phyloP scores from a whole-genome alignment of 2,888 invertebrate genomes.

The Actias luna region DNA sequence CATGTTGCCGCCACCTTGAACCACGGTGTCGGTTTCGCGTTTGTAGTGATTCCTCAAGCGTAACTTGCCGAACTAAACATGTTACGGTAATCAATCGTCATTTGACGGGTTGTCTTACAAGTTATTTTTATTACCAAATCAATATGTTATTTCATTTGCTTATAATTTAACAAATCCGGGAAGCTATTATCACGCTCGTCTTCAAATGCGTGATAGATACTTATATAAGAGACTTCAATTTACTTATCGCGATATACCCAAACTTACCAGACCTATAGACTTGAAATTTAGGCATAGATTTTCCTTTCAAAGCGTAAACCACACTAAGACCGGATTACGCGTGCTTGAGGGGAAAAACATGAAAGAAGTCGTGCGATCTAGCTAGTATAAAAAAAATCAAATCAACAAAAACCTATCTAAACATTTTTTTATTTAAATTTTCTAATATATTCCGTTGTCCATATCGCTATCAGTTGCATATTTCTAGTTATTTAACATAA shows the following conservation, averaged over 20 bases:
- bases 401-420: no score
- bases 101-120: constrained; percentile 61
- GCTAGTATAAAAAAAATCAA: no score
- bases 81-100: constrained; percentile 67
- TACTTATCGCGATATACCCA: no score
- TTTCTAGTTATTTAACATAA: neutral
- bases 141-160: constrained; percentile 43
- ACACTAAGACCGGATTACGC: no score
- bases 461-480: neutral
- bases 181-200: neutral
- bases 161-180: neutral
- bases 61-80: constrained; percentile 70
- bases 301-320: no score
- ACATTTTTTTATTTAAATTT: no score
- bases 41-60: constrained; percentile 65
- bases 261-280: no score
- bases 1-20: constrained; percentile 65
- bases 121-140: constrained; percentile 59
- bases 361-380: no score
- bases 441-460: neutral
- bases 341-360: no score
- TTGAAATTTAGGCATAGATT: no score
- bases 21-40: constrained; percentile 67
- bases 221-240: no score
- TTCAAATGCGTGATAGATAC: neutral